These are phyloP conservation scores for Chondrosia reniformis DNA, from an alignment of 37 sponge, comb jelly and placozoan genomes.

Conservation along the genomic window DNA sequence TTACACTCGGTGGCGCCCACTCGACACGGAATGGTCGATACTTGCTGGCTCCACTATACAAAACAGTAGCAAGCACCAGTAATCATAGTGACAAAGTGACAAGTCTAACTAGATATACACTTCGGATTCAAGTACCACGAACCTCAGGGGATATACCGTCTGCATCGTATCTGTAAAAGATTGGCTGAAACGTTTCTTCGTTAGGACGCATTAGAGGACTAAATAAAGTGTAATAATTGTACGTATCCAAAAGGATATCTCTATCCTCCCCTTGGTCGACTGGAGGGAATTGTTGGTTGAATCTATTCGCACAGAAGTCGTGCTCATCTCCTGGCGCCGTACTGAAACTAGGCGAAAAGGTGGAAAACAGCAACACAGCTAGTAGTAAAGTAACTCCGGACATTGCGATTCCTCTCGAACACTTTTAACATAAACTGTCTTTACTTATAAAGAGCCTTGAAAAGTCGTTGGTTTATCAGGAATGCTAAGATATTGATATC, in stretches of 20 bases:
- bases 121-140: no score
- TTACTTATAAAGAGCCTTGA: no score
- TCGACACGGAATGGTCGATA: neutral
- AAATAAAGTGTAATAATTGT: neutral
- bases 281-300: neutral
- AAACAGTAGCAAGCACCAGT: no score
- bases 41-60: neutral
- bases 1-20: neutral
- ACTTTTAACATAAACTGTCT: no score
- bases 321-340: neutral
- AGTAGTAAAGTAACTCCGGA: neutral
- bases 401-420: neutral
- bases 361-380: neutral
- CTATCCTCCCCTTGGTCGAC: neutral
- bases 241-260: neutral
- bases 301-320: neutral
- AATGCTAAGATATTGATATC: no score
- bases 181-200: neutral
- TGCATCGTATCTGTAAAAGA: neutral
- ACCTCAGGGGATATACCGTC: no score
- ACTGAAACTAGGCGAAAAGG: neutral
- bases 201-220: neutral
- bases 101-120: no score
- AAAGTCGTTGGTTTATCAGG: no score
- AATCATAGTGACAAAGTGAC: no score